These are phyloP conservation scores for Sebastes ruberrimus DNA, from an alignment of 2,797 vertebrate genomes.

Conservation along the genomic window DNA sequence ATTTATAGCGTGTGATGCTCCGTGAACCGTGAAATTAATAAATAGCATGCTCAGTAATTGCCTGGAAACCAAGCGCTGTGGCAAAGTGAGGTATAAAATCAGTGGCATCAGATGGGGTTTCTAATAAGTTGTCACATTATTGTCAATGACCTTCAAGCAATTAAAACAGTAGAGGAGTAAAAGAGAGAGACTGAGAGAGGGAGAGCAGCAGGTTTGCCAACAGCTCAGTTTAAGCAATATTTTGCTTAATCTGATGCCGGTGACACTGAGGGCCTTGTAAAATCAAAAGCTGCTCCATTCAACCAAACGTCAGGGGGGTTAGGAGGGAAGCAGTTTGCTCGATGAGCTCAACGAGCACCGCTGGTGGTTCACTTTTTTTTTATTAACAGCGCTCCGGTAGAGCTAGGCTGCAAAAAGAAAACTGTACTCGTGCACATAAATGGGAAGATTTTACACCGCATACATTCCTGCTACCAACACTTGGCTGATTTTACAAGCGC, in stretches of 20 bases:
- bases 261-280: conserved; percentile 28
- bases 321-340: conserved; percentile 27
- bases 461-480: conserved; percentile 16
- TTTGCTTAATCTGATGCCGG: conserved; percentile 38
- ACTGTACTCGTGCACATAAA: conserved; percentile 11
- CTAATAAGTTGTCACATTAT: conserved; percentile 87
- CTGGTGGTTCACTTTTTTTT: conserved; percentile 6
- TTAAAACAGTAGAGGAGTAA: conserved; percentile 75
- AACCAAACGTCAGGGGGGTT: conserved; percentile 35
- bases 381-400: not conserved
- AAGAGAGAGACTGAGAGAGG: conserved; percentile 32
- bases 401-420: conserved; percentile 15
- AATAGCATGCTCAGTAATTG: conserved; percentile 87
- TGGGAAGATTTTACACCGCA: conserved; percentile 22
- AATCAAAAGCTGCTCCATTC: conserved; percentile 43
- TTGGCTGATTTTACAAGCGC: conserved; percentile 43
- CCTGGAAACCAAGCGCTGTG: conserved; percentile 81
- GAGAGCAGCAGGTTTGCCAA: conserved; percentile 34
- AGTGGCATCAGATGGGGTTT: conserved; percentile 79
- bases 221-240: conserved; percentile 25
- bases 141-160: conserved; percentile 87
- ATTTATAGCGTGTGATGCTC: conserved; percentile 85
- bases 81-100: conserved; percentile 82
- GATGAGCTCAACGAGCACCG: conserved; percentile 6
- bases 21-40: conserved; percentile 88